Conservation (phyloP, 2,113 vertebrate genomes). For the Percina caprodes region DNA sequence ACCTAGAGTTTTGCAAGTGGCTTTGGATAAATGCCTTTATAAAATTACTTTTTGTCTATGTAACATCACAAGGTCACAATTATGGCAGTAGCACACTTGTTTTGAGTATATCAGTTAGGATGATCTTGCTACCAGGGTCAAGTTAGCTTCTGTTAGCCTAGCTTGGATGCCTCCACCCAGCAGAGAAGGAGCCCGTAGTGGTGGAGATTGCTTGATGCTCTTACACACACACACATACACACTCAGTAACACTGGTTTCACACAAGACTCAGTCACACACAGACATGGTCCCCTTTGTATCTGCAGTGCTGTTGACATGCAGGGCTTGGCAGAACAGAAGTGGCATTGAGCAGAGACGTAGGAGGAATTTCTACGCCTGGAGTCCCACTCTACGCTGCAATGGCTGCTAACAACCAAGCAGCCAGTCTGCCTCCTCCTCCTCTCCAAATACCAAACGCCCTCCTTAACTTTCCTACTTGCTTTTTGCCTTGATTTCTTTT, state of each 20-base stretch:
- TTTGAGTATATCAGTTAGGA: neutral
- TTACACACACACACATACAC: slow-evolving; percentile 37
- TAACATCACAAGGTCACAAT: neutral
- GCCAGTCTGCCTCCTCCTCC: slow-evolving; percentile 60
- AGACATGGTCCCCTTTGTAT: slow-evolving; percentile 80
- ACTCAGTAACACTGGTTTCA: slow-evolving; percentile 51
- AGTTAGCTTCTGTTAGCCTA: slow-evolving; percentile 11
- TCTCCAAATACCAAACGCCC: slow-evolving; percentile 68
- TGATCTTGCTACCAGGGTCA: slow-evolving; percentile 7
- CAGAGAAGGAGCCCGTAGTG: slow-evolving; percentile 25
- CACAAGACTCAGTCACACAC: slow-evolving; percentile 64
- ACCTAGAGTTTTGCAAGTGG: neutral
- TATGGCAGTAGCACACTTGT: neutral
- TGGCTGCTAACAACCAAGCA: slow-evolving; percentile 54
- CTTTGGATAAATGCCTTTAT: neutral
- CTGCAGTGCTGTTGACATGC: slow-evolving; percentile 66
- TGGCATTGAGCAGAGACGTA: slow-evolving; percentile 77
- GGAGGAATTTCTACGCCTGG: slow-evolving; percentile 80
- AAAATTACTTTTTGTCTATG: neutral
- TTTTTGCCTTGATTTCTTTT: slow-evolving; percentile 40
- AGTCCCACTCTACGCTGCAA: slow-evolving; percentile 62
- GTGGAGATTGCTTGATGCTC: slow-evolving; percentile 33
- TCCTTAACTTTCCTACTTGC: slow-evolving; percentile 60
- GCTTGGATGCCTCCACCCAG: slow-evolving; percentile 11
- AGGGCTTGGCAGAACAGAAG: slow-evolving; percentile 77